A percentile compares a stretch with the other conserved stretches of the same genome.
These are phyloP conservation scores for Steatornis caripensis DNA, from an alignment of 2,113 vertebrate genomes.

Conservation along the genomic window DNA sequence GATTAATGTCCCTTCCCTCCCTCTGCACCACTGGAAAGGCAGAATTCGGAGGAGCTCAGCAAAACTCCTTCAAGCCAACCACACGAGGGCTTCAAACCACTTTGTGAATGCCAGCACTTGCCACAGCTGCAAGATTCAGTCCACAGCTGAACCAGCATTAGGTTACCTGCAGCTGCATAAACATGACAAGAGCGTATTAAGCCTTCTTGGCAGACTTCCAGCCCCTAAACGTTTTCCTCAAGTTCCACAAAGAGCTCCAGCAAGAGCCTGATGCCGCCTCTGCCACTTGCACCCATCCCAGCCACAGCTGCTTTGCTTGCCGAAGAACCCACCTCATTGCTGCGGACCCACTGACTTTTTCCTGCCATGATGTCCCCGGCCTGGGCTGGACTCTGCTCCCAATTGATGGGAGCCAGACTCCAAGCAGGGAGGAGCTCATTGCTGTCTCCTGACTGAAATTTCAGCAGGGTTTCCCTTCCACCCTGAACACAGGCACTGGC, in stretches of 20 bases:
- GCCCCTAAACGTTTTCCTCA: neutral
- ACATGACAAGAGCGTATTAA: neutral
- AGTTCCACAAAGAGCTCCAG: neutral
- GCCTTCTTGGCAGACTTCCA: neutral
- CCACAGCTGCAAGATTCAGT: neutral
- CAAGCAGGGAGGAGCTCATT: neutral
- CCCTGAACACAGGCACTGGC: fast-evolving
- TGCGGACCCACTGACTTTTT: fast-evolving
- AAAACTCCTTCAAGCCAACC: neutral
- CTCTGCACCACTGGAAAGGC: neutral
- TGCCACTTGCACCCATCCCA: neutral
- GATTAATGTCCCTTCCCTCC: neutral
- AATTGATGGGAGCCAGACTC: neutral
- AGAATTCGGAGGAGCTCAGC: neutral
- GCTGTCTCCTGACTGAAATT: neutral
- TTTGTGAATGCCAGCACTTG: neutral
- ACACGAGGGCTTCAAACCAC: neutral
- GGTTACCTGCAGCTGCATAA: neutral
- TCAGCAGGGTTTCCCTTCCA: neutral
- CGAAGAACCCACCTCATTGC: neutral
- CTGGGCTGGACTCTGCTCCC: neutral
- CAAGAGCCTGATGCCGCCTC: neutral
- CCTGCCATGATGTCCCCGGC: neutral
- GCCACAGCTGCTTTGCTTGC: neutral
- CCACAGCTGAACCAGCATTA: neutral